Conservation (phyloP, 2,797 vertebrate genomes). For the Mycteria americana region DNA sequence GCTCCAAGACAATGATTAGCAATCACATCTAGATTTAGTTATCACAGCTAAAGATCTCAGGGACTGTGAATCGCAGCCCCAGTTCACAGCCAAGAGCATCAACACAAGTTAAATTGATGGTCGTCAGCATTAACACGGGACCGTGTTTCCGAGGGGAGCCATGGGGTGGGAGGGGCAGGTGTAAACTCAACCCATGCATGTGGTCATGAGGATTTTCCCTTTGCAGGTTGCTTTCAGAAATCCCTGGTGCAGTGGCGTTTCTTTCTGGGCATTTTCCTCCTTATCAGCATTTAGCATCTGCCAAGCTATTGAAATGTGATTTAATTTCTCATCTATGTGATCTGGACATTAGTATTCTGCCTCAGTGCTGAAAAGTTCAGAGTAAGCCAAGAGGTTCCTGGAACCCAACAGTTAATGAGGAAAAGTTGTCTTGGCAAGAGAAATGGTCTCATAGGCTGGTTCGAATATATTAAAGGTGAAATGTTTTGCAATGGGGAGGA, state of each 20-base stretch:
- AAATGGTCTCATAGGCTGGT: slow-evolving; percentile 32
- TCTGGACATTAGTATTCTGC: slow-evolving; percentile 35
- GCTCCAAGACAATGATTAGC: background rate
- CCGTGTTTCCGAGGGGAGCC: background rate
- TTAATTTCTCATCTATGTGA: background rate
- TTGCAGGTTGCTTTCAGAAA: background rate
- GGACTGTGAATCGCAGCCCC: background rate
- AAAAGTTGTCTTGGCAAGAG: slow-evolving; percentile 63
- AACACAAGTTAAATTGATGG: background rate
- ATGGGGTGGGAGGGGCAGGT: background rate
- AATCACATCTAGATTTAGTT: background rate
- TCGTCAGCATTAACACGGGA: rapidly evolving
- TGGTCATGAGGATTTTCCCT: background rate
- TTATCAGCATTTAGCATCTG: background rate
- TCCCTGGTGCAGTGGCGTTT: background rate
- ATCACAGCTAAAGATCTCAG: background rate
- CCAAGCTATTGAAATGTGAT: slow-evolving; percentile 22
- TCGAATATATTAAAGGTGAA: slow-evolving; percentile 68
- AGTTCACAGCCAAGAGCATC: background rate
- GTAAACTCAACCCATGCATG: background rate
- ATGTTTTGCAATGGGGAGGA: slow-evolving; percentile 52
- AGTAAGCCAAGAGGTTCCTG: slow-evolving; percentile 55
- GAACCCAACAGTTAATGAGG: slow-evolving; percentile 59
- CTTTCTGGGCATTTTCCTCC: background rate
- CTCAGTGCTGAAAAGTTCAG: slow-evolving; percentile 8